Evolutionary conservation across 1,140 invertebrate genomes (phyloP).

Genomic region (Drosophila suzukii): DNA sequence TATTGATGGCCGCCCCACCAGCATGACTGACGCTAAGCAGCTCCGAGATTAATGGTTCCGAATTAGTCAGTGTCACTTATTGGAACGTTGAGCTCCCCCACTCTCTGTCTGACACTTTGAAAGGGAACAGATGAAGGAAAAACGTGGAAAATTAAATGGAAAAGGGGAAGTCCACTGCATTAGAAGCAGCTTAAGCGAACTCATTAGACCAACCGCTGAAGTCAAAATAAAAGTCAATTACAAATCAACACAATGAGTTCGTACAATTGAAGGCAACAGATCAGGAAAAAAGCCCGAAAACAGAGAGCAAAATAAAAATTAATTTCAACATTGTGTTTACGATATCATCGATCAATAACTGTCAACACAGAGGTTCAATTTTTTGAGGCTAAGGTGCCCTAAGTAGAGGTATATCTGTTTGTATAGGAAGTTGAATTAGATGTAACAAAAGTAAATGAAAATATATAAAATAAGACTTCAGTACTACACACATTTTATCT

Average conservation of each 20-base stretch:
- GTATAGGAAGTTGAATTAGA: not conserved
- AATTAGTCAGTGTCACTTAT: slow-evolving; percentile 80
- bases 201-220: slow-evolving; percentile 43
- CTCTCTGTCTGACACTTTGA: slow-evolving; percentile 12
- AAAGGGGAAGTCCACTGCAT: slow-evolving; percentile 14
- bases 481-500: not conserved
- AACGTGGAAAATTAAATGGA: not conserved
- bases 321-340: slow-evolving; percentile 75
- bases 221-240: slow-evolving; percentile 73
- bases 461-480: not conserved
- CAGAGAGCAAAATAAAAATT: slow-evolving; percentile 67
- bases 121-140: not conserved
- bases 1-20: slow-evolving; percentile 65
- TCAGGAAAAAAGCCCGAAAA: slow-evolving; percentile 25
- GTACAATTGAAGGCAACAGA: slow-evolving; percentile 60
- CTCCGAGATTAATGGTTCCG: slow-evolving; percentile 68
- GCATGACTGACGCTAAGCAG: slow-evolving; percentile 74
- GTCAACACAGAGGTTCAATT: slow-evolving; percentile 64
- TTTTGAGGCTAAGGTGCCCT: slow-evolving; percentile 10
- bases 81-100: slow-evolving; percentile 45
- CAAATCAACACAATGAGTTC: slow-evolving; percentile 53
- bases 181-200: slow-evolving; percentile 29
- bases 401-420: slow-evolving; percentile 2
- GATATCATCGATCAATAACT: slow-evolving; percentile 81
- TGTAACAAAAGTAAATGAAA: not conserved